Percentiles rank a stretch among this genome's conserved stretches.
These are phyloP conservation scores for Mactromeris polynyma DNA, from an alignment of 2,888 invertebrate species.

Conservation along the genomic window DNA sequence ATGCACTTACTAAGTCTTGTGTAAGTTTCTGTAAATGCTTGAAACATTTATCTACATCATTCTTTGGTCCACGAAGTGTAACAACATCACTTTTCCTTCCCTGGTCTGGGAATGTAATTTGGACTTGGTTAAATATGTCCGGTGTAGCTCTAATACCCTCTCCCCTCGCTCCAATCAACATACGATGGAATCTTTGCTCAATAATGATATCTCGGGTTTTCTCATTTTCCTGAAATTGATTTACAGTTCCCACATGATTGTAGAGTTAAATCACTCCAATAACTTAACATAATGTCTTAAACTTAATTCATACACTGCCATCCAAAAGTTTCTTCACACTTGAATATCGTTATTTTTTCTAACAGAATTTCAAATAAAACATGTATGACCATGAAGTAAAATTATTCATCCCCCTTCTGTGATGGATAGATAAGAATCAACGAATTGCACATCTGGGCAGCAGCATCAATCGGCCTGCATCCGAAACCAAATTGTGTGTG, in stretches of 20 bases:
- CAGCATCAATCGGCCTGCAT: too few relatives aligned
- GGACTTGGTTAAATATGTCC: slow-evolving; percentile 92
- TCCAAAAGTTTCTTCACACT: too few relatives aligned
- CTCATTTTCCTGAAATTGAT: slow-evolving; percentile 92
- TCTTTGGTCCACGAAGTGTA: slow-evolving; percentile 97
- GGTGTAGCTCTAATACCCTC: slow-evolving; percentile 97
- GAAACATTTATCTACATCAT: slow-evolving; percentile 97
- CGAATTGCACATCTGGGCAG: too few relatives aligned
- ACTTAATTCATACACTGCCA: too few relatives aligned
- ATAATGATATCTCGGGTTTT: slow-evolving; percentile 97
- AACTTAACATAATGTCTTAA: background rate
- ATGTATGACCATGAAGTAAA: too few relatives aligned
- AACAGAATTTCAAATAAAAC: too few relatives aligned
- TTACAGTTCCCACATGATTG: background rate
- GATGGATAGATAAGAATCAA: too few relatives aligned
- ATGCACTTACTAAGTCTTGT: slow-evolving; percentile 93
- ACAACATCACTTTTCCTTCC: slow-evolving; percentile 96
- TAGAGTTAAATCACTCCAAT: background rate
- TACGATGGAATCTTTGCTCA: slow-evolving; percentile 97
- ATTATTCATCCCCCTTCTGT: too few relatives aligned
- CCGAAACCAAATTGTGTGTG: too few relatives aligned
- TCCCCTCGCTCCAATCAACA: slow-evolving; percentile 97
- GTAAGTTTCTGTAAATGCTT: slow-evolving; percentile 94
- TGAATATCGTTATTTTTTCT: too few relatives aligned
- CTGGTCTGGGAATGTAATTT: slow-evolving; percentile 95